Evolutionary conservation across 2,113 vertebrate species (phyloP), one percentile per base, ranked within the genome.

Genomic region (Crotalus horridus): DNA sequence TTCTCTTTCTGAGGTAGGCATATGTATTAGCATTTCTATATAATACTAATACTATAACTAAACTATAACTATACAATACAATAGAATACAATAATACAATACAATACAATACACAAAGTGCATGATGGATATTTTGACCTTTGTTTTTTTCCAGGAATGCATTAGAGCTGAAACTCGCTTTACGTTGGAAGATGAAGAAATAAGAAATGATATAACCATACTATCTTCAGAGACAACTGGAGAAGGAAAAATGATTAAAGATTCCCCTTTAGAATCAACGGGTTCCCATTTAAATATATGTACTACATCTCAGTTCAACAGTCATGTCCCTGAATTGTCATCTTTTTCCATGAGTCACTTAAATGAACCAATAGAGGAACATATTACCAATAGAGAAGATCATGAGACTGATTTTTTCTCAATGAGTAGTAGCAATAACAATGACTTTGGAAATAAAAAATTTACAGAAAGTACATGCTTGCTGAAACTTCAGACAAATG

Each of bases 181-280:
- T 86, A 24, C 0, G 0, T 64, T 93, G 92, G 95, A 93, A 88
- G 95, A 97, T 10, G 93, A 95, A 39, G 96, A 96, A 53, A 92
- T 58, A 88, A 96, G 96, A 74, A 96, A 97, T 58, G 96, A 96
- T 89, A 97, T 98, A 97, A 97, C 97, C 90, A 96, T 95, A 0
- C 94, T 97, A 23, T 97, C 97, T 94, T 97, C 96, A 0, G 97
- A 97, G 85, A 74, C 48, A 43, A 93, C 93, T 55, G 89, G 89
- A 85, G 33, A 96, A 92, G 94, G 94, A 48, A 93, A 90, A 87
- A 69, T 17, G 88, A 29, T n/a, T 69, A 46, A 94, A 55, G 97
- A 96, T 94, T 95, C 1, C 0, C 48, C 94, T 95, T 54, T 96
- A 92, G 96, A 97, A 54, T 94, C 96, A 0, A 93, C 94, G 87